phyloP scores from a whole-genome alignment of 2,888 invertebrate genomes.

The Yponomeuta evonymella region DNA sequence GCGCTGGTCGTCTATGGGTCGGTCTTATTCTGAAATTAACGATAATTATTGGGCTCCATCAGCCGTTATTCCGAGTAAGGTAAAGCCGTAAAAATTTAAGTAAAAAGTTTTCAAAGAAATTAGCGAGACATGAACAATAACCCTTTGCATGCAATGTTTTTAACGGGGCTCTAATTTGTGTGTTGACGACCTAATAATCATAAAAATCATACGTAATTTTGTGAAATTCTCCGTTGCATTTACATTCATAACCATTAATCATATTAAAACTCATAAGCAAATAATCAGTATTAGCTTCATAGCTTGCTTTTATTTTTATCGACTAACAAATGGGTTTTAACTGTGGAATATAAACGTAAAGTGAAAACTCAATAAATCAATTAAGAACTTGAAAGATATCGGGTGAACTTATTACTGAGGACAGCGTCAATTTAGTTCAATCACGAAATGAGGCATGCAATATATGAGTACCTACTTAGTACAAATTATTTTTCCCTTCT shows the following conservation, averaged over 20 bases:
- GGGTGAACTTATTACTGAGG: constrained; percentile 1
- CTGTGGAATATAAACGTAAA: background rate
- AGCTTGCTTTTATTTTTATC: background rate
- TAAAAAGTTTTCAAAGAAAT: background rate
- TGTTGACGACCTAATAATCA: background rate
- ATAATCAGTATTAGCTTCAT: background rate
- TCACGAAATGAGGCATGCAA: background rate
- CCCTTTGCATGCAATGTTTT: background rate
- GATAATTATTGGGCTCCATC: too few relatives aligned
- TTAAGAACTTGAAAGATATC: background rate
- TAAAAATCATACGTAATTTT: background rate
- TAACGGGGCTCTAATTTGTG: background rate
- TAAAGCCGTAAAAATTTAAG: background rate
- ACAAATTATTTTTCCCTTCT: too few relatives aligned
- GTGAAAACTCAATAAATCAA: background rate
- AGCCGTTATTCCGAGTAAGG: too few relatives aligned
- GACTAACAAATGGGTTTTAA: background rate
- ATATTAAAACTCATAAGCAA: background rate
- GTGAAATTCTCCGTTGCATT: background rate
- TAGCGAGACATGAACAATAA: background rate
- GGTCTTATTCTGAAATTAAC: too few relatives aligned
- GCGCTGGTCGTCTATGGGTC: too few relatives aligned
- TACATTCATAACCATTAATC: constrained; percentile 5
- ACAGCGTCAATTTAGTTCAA: background rate
- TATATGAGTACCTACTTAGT: too few relatives aligned